These are phyloP conservation scores for Balaenoptera acutorostrata DNA, from an alignment of 2,113 vertebrate genomes.

Conservation along the genomic window DNA sequence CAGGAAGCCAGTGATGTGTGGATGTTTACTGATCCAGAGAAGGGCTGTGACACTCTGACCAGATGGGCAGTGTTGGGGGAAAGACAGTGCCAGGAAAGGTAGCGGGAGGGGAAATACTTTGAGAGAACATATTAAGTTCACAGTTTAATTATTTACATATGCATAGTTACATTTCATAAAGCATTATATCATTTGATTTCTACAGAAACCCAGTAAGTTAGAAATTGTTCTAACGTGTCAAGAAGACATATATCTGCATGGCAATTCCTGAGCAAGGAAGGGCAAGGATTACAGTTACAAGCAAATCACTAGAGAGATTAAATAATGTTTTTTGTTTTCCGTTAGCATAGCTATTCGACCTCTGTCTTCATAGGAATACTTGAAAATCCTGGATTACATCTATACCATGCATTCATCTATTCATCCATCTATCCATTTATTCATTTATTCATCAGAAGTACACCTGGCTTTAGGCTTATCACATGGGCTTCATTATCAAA, in stretches of 20 bases:
- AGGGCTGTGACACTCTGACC: neutral
- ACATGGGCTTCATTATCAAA: neutral
- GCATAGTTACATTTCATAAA: neutral
- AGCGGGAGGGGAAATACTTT: neutral
- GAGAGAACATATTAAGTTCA: neutral
- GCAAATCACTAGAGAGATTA: neutral
- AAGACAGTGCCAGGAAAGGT: neutral
- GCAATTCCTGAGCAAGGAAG: neutral
- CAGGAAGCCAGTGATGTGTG: neutral
- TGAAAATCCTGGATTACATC: neutral
- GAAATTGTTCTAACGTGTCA: neutral
- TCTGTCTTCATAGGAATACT: neutral
- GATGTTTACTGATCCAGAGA: neutral
- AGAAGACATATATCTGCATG: neutral
- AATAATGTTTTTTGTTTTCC: neutral
- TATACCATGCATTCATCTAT: neutral
- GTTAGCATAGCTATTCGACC: neutral
- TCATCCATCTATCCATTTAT: neutral
- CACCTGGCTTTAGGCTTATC: neutral
- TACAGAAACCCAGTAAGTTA: neutral
- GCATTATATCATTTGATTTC: constrained; percentile 22
- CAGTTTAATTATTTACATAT: constrained; percentile 16
- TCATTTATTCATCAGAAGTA: neutral
- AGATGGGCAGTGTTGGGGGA: neutral
- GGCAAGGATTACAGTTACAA: neutral